phyloP scores from a whole-genome alignment of 2,113 vertebrate genomes.

The Micronycteris hirsuta region DNA sequence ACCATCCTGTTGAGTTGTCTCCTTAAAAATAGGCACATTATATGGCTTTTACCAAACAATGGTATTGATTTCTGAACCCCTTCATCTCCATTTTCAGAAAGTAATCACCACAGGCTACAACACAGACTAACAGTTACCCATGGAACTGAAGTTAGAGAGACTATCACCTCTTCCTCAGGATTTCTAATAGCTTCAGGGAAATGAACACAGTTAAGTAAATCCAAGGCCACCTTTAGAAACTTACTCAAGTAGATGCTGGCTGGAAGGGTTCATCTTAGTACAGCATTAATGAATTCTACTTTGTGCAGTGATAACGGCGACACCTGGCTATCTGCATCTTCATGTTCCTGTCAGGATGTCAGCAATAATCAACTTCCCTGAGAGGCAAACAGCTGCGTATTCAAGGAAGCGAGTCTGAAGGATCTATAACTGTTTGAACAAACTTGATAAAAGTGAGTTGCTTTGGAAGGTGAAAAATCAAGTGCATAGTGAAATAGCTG shows the following conservation, averaged over 20 bases:
- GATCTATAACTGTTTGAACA: slow-evolving; percentile 42
- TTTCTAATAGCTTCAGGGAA: not conserved
- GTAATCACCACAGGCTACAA: not conserved
- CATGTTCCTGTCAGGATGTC: slow-evolving; percentile 25
- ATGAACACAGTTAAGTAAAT: not conserved
- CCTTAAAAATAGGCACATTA: not conserved
- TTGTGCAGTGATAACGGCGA: not conserved
- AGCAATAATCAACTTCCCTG: slow-evolving; percentile 28
- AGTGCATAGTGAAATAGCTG: not conserved
- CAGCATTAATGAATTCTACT: slow-evolving; percentile 13
- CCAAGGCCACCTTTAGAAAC: not conserved
- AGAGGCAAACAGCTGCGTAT: slow-evolving; percentile 45
- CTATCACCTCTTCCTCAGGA: not conserved
- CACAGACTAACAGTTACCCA: not conserved
- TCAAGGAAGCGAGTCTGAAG: slow-evolving; percentile 13
- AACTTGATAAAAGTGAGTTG: slow-evolving; percentile 34
- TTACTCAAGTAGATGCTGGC: not conserved
- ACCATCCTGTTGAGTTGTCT: not conserved
- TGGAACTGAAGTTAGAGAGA: not conserved
- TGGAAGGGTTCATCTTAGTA: not conserved
- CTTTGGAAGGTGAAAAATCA: slow-evolving; percentile 45
- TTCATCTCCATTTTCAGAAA: slow-evolving; percentile 7
- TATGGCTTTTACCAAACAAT: not conserved
- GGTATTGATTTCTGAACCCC: not conserved
- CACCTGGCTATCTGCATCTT: slow-evolving; percentile 43